Conservation (phyloP, 37 sponge, comb jelly and placozoan species). For the Spongilla lacustris region DNA sequence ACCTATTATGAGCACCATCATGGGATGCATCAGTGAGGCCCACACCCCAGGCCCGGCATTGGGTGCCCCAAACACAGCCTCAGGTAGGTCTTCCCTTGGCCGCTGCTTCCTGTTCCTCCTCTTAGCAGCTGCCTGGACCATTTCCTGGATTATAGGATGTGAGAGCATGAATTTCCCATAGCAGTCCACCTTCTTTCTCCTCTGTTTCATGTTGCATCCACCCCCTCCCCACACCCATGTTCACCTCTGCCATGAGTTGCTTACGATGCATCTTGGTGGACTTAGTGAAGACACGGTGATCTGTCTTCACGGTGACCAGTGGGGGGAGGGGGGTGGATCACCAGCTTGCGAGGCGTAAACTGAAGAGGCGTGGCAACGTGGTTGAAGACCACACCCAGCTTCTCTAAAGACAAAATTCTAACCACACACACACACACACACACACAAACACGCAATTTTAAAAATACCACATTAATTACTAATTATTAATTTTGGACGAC, state of each 20-base stretch:
- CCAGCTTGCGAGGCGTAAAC: constrained; percentile 93
- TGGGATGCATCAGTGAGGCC: constrained; percentile 97
- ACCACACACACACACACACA: background rate
- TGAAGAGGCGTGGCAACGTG: constrained; percentile 93
- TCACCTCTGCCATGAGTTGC: constrained; percentile 90
- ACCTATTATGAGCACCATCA: too few relatives aligned
- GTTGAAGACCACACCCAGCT: constrained; percentile 97
- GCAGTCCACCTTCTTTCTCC: too few relatives aligned
- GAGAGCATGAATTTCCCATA: background rate
- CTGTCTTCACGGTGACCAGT: constrained; percentile 90
- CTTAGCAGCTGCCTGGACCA: constrained; percentile 92
- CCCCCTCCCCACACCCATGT: background rate
- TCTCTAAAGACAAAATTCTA: constrained; percentile 96
- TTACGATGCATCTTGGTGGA: constrained; percentile 87
- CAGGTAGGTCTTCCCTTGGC: constrained; percentile 90
- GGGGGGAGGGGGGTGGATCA: constrained; percentile 74
- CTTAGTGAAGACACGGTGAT: constrained; percentile 97
- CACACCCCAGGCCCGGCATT: constrained; percentile 94
- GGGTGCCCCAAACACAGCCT: constrained; percentile 85
- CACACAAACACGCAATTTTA: background rate
- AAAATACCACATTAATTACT: too few relatives aligned
- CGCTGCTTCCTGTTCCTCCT: constrained; percentile 81
- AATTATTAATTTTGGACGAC: too few relatives aligned
- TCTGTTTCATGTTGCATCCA: too few relatives aligned
- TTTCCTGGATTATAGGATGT: constrained; percentile 50